Conservation (phyloP, 2,113 vertebrate genomes). For the Pomatostomus ruficeps region DNA sequence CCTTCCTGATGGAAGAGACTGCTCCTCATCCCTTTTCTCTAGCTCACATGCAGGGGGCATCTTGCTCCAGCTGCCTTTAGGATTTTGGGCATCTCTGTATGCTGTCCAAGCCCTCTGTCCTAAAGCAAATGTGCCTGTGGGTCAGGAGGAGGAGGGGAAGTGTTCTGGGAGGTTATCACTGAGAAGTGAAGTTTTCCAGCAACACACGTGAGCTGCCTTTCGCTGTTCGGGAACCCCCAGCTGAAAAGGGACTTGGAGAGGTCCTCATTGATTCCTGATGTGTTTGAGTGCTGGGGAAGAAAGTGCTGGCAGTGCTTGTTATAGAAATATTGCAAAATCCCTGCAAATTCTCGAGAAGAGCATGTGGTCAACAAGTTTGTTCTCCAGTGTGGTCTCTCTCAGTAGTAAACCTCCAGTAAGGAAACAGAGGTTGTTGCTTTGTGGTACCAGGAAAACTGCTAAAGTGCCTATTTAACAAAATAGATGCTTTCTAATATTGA, state of each 20-base stretch:
- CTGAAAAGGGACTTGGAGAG: neutral
- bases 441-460: neutral
- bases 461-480: neutral
- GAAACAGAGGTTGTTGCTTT: neutral
- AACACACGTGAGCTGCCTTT: rapidly evolving
- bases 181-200: neutral
- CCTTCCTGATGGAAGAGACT: too few species aligned
- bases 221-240: rapidly evolving
- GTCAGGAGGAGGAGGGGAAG: neutral
- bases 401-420: neutral
- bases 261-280: rapidly evolving
- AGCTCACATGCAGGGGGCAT: rapidly evolving
- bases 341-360: neutral
- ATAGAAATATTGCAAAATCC: neutral
- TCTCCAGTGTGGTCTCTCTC: neutral
- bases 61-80: neutral
- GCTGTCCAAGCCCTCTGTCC: neutral
- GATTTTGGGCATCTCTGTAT: neutral
- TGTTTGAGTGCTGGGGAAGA: neutral
- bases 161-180: neutral
- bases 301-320: neutral
- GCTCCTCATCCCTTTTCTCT: neutral
- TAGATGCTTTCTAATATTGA: neutral
- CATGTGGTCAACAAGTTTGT: neutral
- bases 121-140: neutral